Percentiles rank a stretch among this genome's conserved stretches.
phyloP scores from a whole-genome alignment of 2,888 invertebrate genomes.

The Microplitis manilae region DNA sequence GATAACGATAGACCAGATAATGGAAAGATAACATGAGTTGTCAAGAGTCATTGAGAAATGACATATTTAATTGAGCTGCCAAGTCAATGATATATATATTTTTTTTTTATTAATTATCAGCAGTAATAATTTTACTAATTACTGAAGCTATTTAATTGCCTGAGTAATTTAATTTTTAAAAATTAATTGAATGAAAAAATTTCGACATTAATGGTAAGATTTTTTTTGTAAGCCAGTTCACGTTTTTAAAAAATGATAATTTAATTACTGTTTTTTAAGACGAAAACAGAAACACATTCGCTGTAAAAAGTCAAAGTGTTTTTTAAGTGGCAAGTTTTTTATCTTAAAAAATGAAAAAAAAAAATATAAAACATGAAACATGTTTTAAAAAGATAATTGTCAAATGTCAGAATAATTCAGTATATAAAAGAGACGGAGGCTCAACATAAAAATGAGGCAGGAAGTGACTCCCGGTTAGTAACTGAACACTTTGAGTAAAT shows the following conservation, averaged over 20 bases:
- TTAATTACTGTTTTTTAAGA: too few relatives aligned
- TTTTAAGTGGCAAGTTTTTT: too few relatives aligned
- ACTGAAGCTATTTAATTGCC: too few relatives aligned
- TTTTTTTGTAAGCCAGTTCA: too few relatives aligned
- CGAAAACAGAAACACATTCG: too few relatives aligned
- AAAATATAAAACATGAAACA: background rate
- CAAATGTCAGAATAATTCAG: background rate
- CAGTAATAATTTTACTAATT: too few relatives aligned
- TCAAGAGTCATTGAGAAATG: background rate
- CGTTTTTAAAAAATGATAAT: too few relatives aligned
- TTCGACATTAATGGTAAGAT: too few relatives aligned
- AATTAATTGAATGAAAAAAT: too few relatives aligned
- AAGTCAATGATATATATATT: background rate
- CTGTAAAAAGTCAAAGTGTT: too few relatives aligned
- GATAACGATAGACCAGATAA: background rate
- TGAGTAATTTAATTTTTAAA: too few relatives aligned
- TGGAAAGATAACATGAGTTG: background rate
- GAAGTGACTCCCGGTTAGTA: slow-evolving; percentile 29
- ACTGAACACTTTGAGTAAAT: slow-evolving; percentile 39
- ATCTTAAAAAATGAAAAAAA: too few relatives aligned
- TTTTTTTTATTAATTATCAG: background rate
- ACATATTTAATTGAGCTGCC: background rate
- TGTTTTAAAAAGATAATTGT: background rate
- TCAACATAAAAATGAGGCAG: slow-evolving; percentile 19
- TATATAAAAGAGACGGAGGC: slow-evolving; percentile 5